phyloP scores from a whole-genome alignment of 2,797 vertebrate species.

The Scyliorhinus canicula region DNA sequence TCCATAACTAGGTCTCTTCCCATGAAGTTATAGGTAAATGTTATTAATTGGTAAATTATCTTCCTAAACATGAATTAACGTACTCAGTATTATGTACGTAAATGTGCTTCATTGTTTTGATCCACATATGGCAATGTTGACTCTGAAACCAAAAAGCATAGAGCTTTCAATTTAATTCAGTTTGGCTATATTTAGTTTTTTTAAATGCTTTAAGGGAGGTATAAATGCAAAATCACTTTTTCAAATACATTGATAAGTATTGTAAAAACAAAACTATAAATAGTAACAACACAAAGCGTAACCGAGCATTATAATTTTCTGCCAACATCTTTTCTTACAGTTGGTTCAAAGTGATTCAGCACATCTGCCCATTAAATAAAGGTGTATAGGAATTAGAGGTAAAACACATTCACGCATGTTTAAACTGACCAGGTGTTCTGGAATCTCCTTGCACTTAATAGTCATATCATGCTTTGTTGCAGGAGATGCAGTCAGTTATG shows the following conservation, averaged over 20 bases:
- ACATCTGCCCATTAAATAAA: not conserved
- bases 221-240: not conserved
- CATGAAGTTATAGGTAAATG: not conserved
- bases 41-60: not conserved
- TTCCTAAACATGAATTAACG: not conserved
- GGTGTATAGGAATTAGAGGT: not conserved
- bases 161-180: not conserved
- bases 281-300: not conserved
- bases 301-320: not conserved
- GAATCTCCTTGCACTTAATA: not conserved
- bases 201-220: not conserved
- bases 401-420: not conserved
- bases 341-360: not conserved
- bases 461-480: not conserved
- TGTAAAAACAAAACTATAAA: not conserved
- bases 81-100: not conserved
- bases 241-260: not conserved
- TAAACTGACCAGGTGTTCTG: not conserved
- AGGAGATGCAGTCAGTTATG: not conserved
- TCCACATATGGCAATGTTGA: not conserved
- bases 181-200: not conserved
- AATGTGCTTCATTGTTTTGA: constrained; percentile 3
- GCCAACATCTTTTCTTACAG: not conserved
- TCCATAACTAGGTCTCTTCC: too few relatives aligned
- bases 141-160: not conserved